Base-by-base conservation (phyloP, 2,113 vertebrate species). In the Dolichotis patagonum region DNA sequence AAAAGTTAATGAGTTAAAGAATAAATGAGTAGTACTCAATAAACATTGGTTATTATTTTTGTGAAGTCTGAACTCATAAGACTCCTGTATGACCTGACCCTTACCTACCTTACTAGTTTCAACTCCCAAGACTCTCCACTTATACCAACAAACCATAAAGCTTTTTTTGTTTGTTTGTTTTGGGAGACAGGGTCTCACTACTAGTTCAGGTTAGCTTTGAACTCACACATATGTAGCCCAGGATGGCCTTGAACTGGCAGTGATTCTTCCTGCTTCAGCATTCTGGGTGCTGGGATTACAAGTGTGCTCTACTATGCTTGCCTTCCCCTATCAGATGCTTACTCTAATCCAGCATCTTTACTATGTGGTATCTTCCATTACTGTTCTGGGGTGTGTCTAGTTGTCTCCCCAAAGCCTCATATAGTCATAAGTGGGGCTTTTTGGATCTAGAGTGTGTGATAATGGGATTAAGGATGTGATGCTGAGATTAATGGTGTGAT, bases 11-110 rank as follows among this genome's bases (percentile, higher is more conserved):
- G 43, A 95, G n/a, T 89, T 96, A 90, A 46, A 46, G 73, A 24
- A 46, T 87, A 85, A 82, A 2, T 26, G 84, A 81, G 14, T 77
- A 81, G 14, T 77, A 20, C 49, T 81, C 22, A 22, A 22, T 67
- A 86, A 90, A 49, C 9, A 75, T 71, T 22, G 63, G 49, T 9
- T 84, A 63, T 54, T 91, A 38, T 88, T 94, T 93, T 78, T 26
- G 32, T 90, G 7, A 90, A 88, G 35, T 85, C 38, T 54, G 90
- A 97, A 95, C 35, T 20, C 30, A 30, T 41, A 78, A 52, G 83
- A n/a, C 30, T 52, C 60, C 60, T 87, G 43, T 9, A 32, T 58
- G 62, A 67, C 46, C 69, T 88, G 60, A 75, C 26, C 32, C 35
- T 69, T 83, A 67, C 22, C 22, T 52, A n/a, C 17, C 7, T 80